These are phyloP conservation scores for Andrena fulva DNA, from an alignment of 2,888 invertebrate species.

Conservation along the genomic window DNA sequence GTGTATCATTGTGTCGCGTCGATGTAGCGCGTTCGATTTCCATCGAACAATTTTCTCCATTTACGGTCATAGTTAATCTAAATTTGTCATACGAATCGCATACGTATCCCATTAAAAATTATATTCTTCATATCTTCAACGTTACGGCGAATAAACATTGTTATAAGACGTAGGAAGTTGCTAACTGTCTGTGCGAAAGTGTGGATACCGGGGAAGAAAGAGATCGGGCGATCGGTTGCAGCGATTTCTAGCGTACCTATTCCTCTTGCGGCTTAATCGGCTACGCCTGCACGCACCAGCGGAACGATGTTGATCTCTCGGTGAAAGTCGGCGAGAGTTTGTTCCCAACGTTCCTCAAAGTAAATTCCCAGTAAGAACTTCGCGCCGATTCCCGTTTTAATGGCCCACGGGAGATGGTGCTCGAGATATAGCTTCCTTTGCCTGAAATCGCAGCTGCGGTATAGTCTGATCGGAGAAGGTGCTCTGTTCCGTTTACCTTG, in stretches of 20 bases:
- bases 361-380: conserved; percentile 94
- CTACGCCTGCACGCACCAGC: conserved; percentile 79
- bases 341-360: conserved; percentile 97
- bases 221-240: no score
- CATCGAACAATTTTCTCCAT: conserved; percentile 45
- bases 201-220: neutral
- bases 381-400: conserved; percentile 90
- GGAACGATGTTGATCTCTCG: conserved; percentile 91
- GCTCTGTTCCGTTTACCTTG: conserved; percentile 87
- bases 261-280: neutral
- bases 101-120: conserved; percentile 82
- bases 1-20: conserved; percentile 7
- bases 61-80: conserved; percentile 56
- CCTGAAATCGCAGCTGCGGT: conserved; percentile 81
- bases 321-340: conserved; percentile 92
- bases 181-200: neutral
- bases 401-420: conserved; percentile 94
- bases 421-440: conserved; percentile 92
- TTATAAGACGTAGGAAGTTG: conserved; percentile 77
- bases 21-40: conserved; percentile 18
- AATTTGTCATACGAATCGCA: conserved; percentile 82
- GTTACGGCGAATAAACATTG: conserved; percentile 84
- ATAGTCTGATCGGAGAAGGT: neutral
- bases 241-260: neutral
- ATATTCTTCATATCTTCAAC: conserved; percentile 84